Evolutionary conservation across 2,797 vertebrate species (phyloP), one percentile per base, ranked within the genome.

Genomic region (Lithobates pipiens): DNA sequence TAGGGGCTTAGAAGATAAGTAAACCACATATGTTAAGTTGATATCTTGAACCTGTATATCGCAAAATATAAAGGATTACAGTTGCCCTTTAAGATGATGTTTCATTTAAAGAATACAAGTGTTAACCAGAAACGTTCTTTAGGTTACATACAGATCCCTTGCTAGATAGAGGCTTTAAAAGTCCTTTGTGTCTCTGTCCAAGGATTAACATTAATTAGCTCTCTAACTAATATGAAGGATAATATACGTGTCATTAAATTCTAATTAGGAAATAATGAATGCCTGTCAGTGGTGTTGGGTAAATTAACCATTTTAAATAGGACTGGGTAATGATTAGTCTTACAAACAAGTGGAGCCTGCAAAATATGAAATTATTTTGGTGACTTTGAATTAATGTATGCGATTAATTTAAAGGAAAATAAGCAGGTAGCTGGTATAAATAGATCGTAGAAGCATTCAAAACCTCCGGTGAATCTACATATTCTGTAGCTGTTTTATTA

Each of bases 131-230:
- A 23, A 23, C 21, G 23, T 73, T 16, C 39, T 72, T 39, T 39
- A 39, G 70, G 70, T 54, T 50, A 54, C 74, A 57, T 54, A 23
- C 18, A 54, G 44, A 76, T 50, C 74, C 27, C 44, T 44, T 76
- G 44, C 44, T 54, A 44, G 44, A 50, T 76, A 46, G 39, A 42
- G 21, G 39, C 36, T 36, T 73, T 73, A 73, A 73, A 32, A 39
- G 71, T 73, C 71, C 71, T 73, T 73, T 73, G 71, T 73, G 71
- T 73, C 71, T 73, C 23, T 44, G 39, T 73, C 21, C 71, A 44
- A 73, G 71, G 36, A 73, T 42, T 73, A 73, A 42, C 71, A 73
- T 73, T 73, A 73, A 73, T 73, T 73, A 73, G 36, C 71, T 44
- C n/a, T n/a, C 71, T 44, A 72, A 72, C 34, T n/a, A 36, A 36